Evolutionary conservation across 2,113 vertebrate genomes (phyloP).

Genomic region (Lasiurus borealis): DNA sequence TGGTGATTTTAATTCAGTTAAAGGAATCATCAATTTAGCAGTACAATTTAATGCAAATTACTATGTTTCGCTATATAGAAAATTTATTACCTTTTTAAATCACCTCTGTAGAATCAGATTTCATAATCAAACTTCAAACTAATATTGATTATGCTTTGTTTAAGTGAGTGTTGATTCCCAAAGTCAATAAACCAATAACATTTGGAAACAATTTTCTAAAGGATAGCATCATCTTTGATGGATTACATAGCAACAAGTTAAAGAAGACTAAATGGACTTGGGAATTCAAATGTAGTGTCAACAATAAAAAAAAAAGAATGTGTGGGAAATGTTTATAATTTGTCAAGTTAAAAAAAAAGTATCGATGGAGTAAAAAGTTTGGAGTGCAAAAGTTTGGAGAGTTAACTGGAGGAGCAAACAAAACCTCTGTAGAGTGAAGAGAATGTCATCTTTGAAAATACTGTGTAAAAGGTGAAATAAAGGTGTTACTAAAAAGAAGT

Average conservation of each 20-base stretch:
- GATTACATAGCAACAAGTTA: slow-evolving; percentile 15
- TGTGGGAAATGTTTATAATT: neutral
- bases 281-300: slow-evolving; percentile 14
- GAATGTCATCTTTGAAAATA: no score
- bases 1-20: slow-evolving; percentile 36
- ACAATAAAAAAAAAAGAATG: neutral
- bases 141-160: slow-evolving; percentile 40
- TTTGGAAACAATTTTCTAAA: slow-evolving; percentile 36
- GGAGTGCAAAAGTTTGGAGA: no score
- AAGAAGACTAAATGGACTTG: neutral
- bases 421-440: no score
- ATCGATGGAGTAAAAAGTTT: no score
- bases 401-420: no score
- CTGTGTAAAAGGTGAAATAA: no score
- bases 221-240: neutral
- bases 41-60: neutral
- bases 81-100: slow-evolving; percentile 13
- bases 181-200: slow-evolving; percentile 46
- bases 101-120: slow-evolving; percentile 12
- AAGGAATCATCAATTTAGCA: slow-evolving; percentile 22
- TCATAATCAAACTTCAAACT: slow-evolving; percentile 55
- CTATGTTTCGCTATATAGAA: neutral
- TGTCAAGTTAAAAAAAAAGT: neutral
- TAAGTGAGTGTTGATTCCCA: slow-evolving; percentile 48
- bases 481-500: no score